Percentiles rank a stretch among this genome's conserved stretches.
Evolutionary conservation across 2,113 vertebrate species (phyloP).

Genomic region (Aplodontia rufa): DNA sequence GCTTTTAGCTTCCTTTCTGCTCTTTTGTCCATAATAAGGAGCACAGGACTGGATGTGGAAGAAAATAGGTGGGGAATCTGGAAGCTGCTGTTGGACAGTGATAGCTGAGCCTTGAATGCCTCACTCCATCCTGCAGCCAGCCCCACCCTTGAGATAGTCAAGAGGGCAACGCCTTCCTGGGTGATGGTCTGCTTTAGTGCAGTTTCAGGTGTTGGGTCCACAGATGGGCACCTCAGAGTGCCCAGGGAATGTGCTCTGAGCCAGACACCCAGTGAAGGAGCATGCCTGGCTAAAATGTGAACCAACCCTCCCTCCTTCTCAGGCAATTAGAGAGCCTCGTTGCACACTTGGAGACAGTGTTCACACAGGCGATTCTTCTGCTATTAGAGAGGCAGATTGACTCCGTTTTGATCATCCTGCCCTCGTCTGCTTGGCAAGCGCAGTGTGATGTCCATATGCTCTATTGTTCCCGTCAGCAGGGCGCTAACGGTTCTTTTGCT

Average conservation of each 20-base stretch:
- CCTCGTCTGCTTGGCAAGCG: constrained; percentile 71
- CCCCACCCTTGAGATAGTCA: not conserved
- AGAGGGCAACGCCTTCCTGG: not conserved
- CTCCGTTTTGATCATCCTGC: constrained; percentile 68
- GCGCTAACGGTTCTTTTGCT: constrained; percentile 78
- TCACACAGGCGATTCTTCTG: constrained; percentile 59
- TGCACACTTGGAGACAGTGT: constrained; percentile 57
- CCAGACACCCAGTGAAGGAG: not conserved
- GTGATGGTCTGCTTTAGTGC: not conserved
- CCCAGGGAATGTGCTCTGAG: not conserved
- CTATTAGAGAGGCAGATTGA: constrained; percentile 74
- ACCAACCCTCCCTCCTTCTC: constrained; percentile 40
- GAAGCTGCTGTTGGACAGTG: not conserved
- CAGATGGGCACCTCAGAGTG: not conserved
- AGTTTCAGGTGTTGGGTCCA: not conserved
- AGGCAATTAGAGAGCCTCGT: constrained; percentile 50
- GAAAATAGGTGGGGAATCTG: not conserved
- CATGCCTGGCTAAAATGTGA: constrained; percentile 31
- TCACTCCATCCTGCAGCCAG: not conserved
- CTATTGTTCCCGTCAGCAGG: constrained; percentile 79
- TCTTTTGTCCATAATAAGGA: not conserved
- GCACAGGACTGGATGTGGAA: not conserved
- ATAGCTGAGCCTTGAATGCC: not conserved
- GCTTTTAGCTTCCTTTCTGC: not conserved
- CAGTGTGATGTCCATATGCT: constrained; percentile 74